Conservation (phyloP, 2,113 vertebrate species). For the Meriones unguiculatus region DNA sequence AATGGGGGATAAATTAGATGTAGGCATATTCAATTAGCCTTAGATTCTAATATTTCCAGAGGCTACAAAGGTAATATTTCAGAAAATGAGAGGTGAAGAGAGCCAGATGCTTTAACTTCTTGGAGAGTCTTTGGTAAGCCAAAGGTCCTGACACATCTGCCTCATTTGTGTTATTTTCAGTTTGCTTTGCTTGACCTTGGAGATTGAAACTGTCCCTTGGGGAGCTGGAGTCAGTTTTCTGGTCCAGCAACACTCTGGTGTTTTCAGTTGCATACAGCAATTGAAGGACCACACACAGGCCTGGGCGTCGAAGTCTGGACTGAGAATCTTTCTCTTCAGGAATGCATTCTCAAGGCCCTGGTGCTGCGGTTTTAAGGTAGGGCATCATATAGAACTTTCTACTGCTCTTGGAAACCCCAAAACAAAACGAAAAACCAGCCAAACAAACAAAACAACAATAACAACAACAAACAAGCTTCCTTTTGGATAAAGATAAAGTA, state of each 20-base stretch:
- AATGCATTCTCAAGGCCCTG: neutral
- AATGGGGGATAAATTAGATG: neutral
- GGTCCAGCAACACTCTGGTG: neutral
- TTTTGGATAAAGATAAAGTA: constrained; percentile 16
- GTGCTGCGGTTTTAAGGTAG: neutral
- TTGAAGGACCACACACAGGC: neutral
- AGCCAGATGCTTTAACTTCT: neutral
- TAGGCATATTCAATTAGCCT: neutral
- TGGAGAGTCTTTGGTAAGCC: neutral
- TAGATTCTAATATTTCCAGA: neutral
- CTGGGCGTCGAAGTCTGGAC: neutral
- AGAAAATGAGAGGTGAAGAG: neutral
- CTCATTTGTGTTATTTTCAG: neutral
- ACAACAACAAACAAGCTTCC: neutral
- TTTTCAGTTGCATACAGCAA: neutral
- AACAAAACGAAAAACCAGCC: too few species aligned
- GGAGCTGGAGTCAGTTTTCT: neutral
- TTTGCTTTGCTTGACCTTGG: neutral
- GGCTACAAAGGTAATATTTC: neutral
- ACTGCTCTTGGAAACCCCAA: neutral
- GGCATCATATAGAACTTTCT: neutral
- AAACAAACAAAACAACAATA: neutral
- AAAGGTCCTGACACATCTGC: neutral
- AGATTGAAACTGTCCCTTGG: neutral
- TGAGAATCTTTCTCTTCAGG: neutral